These are phyloP conservation scores for Chalcis sispes DNA, from an alignment of 2,888 invertebrate species.

Conservation along the genomic window DNA sequence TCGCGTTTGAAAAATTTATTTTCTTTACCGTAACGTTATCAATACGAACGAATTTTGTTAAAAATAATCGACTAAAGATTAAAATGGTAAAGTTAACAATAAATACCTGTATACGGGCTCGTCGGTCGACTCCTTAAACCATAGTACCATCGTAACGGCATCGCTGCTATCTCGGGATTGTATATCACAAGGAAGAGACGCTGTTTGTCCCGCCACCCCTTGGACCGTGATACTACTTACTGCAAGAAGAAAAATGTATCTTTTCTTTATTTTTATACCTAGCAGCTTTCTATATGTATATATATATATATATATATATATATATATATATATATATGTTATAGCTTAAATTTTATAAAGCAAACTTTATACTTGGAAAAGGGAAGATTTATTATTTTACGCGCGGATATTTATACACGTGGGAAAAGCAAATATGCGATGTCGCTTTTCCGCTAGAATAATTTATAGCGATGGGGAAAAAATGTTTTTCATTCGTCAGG, in stretches of 20 bases:
- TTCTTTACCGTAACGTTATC: neutral
- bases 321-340: too few relatives aligned
- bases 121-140: slow-evolving; percentile 92
- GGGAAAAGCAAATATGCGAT: too few relatives aligned
- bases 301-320: too few relatives aligned
- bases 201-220: slow-evolving; percentile 90
- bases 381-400: too few relatives aligned
- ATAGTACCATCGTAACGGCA: slow-evolving; percentile 91
- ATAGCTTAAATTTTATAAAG: too few relatives aligned
- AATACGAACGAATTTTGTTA: neutral
- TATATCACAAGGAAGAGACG: slow-evolving; percentile 93
- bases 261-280: slow-evolving; percentile 9
- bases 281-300: too few relatives aligned
- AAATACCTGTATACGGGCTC: slow-evolving; percentile 86
- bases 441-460: too few relatives aligned
- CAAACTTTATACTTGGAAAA: too few relatives aligned
- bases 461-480: too few relatives aligned
- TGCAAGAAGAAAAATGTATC: slow-evolving; percentile 75
- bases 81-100: neutral
- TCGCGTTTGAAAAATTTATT: neutral
- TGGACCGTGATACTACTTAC: slow-evolving; percentile 90
- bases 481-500: too few relatives aligned
- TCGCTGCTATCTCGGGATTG: slow-evolving; percentile 88
- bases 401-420: too few relatives aligned
- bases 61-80: slow-evolving; percentile 21